Percentiles rank a stretch among this genome's conserved stretches.
phyloP scores from a whole-genome alignment of 1,140 invertebrate genomes.

The Hycleus cichorii region DNA sequence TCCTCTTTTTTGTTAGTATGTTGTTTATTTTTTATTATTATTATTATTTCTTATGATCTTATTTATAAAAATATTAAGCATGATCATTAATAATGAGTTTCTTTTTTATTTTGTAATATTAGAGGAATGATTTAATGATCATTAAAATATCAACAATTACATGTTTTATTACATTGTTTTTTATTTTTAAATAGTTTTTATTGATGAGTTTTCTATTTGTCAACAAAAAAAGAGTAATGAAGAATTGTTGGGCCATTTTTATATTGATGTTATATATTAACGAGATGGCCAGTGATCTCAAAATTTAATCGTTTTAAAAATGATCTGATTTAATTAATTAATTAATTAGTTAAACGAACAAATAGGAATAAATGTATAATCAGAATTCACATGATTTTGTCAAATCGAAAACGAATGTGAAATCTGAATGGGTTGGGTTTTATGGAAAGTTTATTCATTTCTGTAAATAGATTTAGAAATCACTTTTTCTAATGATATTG shows the following conservation, averaged over 20 bases:
- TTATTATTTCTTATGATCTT: constrained; percentile 32
- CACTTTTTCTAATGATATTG: constrained; percentile 17
- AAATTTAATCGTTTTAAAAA: constrained; percentile 31
- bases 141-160: constrained; percentile 1
- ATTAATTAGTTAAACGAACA: too few relatives aligned
- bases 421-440: constrained; percentile 14
- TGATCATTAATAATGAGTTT: constrained; percentile 38
- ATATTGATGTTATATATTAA: constrained; percentile 1
- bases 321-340: constrained; percentile 19
- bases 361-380: constrained; percentile 19
- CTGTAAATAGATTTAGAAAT: constrained; percentile 34
- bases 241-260: not conserved
- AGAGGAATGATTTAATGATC: constrained; percentile 4
- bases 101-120: constrained; percentile 17
- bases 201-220: constrained; percentile 3
- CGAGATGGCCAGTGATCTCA: constrained; percentile 35
- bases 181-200: constrained; percentile 17
- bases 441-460: constrained; percentile 24
- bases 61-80: constrained; percentile 33
- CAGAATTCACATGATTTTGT: constrained; percentile 23
- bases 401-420: constrained; percentile 3
- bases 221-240: too few relatives aligned
- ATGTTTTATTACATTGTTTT: constrained; percentile 15
- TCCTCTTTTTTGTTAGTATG: constrained; percentile 30
- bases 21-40: constrained; percentile 20